Evolutionary conservation across 2,797 vertebrate species (phyloP).

Genomic region (Harpagifer antarcticus): DNA sequence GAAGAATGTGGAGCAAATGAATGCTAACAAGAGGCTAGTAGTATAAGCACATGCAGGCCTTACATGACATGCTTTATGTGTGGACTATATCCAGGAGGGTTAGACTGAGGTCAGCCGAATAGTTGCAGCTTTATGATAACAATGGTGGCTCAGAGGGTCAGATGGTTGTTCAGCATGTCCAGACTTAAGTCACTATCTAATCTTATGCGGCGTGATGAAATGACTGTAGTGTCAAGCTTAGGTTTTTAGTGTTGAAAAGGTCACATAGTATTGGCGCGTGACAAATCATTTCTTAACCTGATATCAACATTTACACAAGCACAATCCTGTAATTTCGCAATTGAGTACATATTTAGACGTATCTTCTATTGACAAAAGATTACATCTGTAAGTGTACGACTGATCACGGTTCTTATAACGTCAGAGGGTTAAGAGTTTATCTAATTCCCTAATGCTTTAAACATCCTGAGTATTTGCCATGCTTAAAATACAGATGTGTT

Average conservation of each 20-base stretch:
- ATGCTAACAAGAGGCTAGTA: constrained; percentile 36
- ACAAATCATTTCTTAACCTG: constrained; percentile 27
- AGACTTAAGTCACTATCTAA: constrained; percentile 56
- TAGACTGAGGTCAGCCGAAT: constrained; percentile 75
- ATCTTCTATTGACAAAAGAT: constrained; percentile 6
- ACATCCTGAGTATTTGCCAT: background rate
- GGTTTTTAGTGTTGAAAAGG: constrained; percentile 7
- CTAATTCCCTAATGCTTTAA: constrained; percentile 1
- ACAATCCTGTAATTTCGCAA: background rate
- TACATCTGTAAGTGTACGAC: constrained; percentile 10
- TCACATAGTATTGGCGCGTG: constrained; percentile 3
- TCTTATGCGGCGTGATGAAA: constrained; percentile 61
- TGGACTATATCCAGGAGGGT: constrained; percentile 63
- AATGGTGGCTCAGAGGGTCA: constrained; percentile 59
- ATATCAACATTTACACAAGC: constrained; percentile 42
- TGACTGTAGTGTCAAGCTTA: constrained; percentile 33
- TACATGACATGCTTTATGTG: constrained; percentile 38
- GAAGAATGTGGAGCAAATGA: constrained; percentile 49
- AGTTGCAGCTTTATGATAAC: constrained; percentile 71
- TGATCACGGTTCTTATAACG: background rate
- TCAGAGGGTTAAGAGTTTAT: constrained; percentile 53
- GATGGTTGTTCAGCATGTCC: constrained; percentile 42
- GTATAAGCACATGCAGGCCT: constrained; percentile 40
- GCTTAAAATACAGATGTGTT: constrained; percentile 12
- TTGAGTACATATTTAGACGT: constrained; percentile 10